These are phyloP conservation scores for Romanomermis culicivorax DNA, from an alignment of 2,888 invertebrate species.

Conservation along the genomic window DNA sequence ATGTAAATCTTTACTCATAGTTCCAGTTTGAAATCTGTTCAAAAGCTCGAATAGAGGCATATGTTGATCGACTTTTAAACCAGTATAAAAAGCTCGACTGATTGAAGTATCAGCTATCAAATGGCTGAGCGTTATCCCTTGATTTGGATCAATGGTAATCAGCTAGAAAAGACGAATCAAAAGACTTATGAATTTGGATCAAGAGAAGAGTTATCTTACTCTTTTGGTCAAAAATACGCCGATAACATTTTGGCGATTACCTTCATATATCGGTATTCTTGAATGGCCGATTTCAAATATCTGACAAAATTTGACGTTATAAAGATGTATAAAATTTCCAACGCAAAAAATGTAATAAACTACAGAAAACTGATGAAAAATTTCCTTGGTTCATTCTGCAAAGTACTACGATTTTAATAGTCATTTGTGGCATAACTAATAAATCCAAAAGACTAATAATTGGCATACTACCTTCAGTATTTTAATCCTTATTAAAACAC, in stretches of 20 bases:
- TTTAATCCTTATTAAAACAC: too few species aligned
- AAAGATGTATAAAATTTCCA: too few species aligned
- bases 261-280: background rate
- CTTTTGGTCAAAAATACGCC: conserved; percentile 4
- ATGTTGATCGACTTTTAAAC: conserved; percentile 19
- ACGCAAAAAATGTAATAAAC: background rate
- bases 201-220: background rate
- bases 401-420: too few species aligned
- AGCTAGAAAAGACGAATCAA: conserved; percentile 12
- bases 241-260: background rate
- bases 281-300: conserved; percentile 3
- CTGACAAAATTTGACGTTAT: too few species aligned
- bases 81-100: conserved; percentile 15
- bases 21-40: conserved; percentile 29
- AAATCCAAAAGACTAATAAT: too few species aligned
- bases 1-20: background rate
- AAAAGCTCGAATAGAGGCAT: conserved; percentile 29
- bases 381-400: too few species aligned
- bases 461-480: too few species aligned
- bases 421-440: too few species aligned
- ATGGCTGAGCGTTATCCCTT: conserved; percentile 20
- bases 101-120: conserved; percentile 15
- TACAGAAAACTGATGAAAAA: too few species aligned
- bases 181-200: background rate
- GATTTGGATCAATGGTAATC: conserved; percentile 24